Conservation (phyloP, 2,888 invertebrate genomes). For the Punctoribates punctum region DNA sequence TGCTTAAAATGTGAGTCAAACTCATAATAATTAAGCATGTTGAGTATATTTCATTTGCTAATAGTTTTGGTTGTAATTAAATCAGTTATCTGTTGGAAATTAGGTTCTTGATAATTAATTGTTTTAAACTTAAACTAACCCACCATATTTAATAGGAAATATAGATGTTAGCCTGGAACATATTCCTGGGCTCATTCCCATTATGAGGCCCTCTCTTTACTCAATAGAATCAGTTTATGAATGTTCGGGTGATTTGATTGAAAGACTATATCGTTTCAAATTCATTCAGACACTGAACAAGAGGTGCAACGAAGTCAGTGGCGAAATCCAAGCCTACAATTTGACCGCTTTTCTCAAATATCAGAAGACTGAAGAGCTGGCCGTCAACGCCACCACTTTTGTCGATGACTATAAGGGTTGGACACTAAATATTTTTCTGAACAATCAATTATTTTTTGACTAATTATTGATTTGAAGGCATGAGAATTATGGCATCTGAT, state of each 20-base stretch:
- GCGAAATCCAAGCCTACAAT: neutral
- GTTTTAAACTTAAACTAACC: no score
- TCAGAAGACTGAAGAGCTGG: neutral
- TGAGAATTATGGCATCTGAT: neutral
- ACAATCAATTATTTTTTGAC: no score
- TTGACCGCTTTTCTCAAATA: neutral
- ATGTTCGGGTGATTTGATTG: neutral
- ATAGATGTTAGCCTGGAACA: no score
- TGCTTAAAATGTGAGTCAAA: no score
- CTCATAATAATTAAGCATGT: no score
- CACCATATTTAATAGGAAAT: no score
- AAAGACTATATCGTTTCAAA: neutral
- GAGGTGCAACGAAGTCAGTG: neutral
- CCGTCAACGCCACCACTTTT: neutral
- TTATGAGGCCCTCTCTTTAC: neutral
- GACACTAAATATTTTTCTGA: neutral
- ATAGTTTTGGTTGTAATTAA: no score
- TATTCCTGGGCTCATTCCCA: no score
- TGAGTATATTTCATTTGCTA: no score
- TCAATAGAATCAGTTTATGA: neutral
- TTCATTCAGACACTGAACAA: neutral
- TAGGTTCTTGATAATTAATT: no score
- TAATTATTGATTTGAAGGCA: neutral
- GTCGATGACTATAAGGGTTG: neutral
- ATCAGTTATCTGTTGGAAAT: no score